Conservation (phyloP, 2,113 vertebrate species). For the Oryctolagus cuniculus region DNA sequence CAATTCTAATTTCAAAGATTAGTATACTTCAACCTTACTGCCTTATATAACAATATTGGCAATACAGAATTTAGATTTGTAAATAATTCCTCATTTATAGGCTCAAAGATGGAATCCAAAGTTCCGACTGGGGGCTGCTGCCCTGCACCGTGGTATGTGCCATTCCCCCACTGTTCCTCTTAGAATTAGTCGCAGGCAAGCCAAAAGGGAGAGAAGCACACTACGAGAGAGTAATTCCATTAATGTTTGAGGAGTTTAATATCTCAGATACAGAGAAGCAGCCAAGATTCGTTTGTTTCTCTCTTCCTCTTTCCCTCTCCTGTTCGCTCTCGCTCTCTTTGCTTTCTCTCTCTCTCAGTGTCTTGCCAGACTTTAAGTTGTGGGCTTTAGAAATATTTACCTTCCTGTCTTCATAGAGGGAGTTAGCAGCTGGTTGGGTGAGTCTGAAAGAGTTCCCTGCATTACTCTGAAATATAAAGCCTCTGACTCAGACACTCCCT, state of each 20-base stretch:
- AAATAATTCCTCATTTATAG: not conserved
- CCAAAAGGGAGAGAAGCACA: not conserved
- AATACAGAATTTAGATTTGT: not conserved
- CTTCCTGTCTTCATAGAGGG: constrained; percentile 83
- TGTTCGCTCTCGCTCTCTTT: too few relatives aligned
- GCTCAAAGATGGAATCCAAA: not conserved
- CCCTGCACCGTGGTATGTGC: accelerated
- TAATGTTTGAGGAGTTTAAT: not conserved
- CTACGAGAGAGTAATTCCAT: too few relatives aligned
- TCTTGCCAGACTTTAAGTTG: not conserved
- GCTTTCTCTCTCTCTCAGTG: not conserved
- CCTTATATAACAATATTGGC: not conserved
- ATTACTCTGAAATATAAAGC: constrained; percentile 81
- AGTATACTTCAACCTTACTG: not conserved
- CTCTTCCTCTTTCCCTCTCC: not conserved
- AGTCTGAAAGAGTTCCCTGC: constrained; percentile 73
- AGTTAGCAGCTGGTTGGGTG: constrained; percentile 77
- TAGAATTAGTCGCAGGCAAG: not conserved
- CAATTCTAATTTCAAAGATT: not conserved
- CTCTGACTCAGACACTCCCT: constrained; percentile 83
- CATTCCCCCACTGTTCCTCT: not conserved
- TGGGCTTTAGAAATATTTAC: constrained; percentile 70
- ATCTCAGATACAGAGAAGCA: not conserved
- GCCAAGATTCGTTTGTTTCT: not conserved
- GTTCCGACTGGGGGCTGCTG: accelerated